Base-by-base conservation (phyloP, 2,888 invertebrate genomes). In the Panzeria rudis region DNA sequence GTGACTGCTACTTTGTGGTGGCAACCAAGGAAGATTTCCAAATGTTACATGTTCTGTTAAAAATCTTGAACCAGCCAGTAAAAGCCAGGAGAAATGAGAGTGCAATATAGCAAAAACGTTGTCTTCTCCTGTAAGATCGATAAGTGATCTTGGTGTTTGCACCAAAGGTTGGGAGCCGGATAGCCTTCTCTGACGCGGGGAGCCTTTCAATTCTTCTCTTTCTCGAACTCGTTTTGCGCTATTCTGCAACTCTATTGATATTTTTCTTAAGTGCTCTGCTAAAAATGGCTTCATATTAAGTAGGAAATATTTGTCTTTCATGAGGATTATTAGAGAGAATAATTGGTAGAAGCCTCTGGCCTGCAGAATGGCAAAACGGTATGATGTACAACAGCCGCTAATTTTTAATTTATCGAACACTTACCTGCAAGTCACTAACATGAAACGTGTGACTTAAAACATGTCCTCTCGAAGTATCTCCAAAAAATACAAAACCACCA, bases 401-500 rank as follows among this genome's bases (percentile, higher is more conserved):
- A 3, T 5, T n/a, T n/a, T n/a, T n/a, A n/a, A n/a, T n/a, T n/a
- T 6, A 44, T 9, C 38, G 11, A 11, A 11, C 6, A 54, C 59
- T 83, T 83, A 89, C 90, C 86, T 92, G 95, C 6, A 96, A 95
- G 93, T 98, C 98, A 90, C 95, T 95, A 72, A 99, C 93, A 87
- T 96, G 96, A 93, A 98, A 98, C 13, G 96, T 97, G 90, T 97
- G 95, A 90, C 97, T 97, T 69, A 98, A 93, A 2, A 98, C 97
- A 93, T 98, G 97, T 4, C 97, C 96, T 66, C 97, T 95, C 75
- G 95, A 94, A 13, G 95, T 95, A 89, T 98, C 98, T 72, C 98
- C 98, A 93, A 98, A 98, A 92, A 98, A 98, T 8, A 97, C 95
- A 71, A 97, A 96, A 6, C 97, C 97, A 23, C 97, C 97, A 92